Percentiles rank a stretch among this genome's conserved stretches.
phyloP scores from a whole-genome alignment of 2,888 invertebrate genomes.

The Torymus tubicola region DNA sequence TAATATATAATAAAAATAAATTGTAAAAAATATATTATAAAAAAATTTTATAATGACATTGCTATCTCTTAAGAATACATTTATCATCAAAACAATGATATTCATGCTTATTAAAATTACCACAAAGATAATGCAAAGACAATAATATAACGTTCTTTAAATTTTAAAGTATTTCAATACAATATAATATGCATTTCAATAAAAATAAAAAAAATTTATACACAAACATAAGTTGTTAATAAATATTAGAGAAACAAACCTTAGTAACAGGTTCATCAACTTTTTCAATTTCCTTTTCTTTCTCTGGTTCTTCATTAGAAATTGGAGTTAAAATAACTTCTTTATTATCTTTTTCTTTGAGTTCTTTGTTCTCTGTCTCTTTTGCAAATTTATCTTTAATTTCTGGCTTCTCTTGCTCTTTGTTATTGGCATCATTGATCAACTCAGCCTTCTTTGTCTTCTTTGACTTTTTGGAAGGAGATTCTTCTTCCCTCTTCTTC shows the following conservation, averaged over 20 bases:
- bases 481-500: slow-evolving; percentile 81
- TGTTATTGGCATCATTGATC: slow-evolving; percentile 73
- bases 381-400: slow-evolving; percentile 78
- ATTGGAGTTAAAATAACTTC: slow-evolving; percentile 72
- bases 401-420: slow-evolving; percentile 74
- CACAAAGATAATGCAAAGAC: no score
- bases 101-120: no score
- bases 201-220: no score
- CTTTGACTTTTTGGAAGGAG: slow-evolving; percentile 78
- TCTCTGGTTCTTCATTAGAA: slow-evolving; percentile 64
- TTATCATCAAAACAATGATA: no score
- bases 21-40: no score
- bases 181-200: no score
- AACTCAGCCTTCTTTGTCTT: slow-evolving; percentile 77
- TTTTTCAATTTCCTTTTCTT: slow-evolving; percentile 64
- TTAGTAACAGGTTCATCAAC: slow-evolving; percentile 61
- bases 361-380: slow-evolving; percentile 77
- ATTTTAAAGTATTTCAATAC: no score
- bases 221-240: no score
- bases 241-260: slow-evolving; percentile 23
- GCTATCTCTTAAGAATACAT: no score
- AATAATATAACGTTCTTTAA: no score
- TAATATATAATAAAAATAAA: no score
- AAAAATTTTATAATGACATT: no score
- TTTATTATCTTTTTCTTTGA: slow-evolving; percentile 76